Conservation (phyloP, 2,797 vertebrate species). For the Pangasius macronema region DNA sequence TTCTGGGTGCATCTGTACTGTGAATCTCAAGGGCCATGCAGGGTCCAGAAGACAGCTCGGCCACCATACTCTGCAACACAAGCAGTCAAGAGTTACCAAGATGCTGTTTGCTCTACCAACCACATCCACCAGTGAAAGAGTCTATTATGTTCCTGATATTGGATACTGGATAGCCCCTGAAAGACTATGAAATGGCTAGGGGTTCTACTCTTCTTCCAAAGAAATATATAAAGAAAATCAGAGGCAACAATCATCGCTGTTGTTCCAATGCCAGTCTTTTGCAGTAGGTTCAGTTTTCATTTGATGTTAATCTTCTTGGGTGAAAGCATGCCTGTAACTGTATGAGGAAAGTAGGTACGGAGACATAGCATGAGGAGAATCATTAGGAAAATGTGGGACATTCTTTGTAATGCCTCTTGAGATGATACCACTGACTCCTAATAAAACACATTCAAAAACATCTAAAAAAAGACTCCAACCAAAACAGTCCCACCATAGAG, state of each 20-base stretch:
- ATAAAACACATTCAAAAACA: not conserved
- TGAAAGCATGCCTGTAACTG: constrained; percentile 27
- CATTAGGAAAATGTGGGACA: not conserved
- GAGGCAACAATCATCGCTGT: constrained; percentile 54
- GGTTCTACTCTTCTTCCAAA: constrained; percentile 51
- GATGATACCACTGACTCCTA: not conserved
- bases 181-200: constrained; percentile 43
- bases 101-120: constrained; percentile 26
- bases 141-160: constrained; percentile 55
- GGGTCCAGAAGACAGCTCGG: constrained; percentile 88
- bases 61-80: constrained; percentile 83
- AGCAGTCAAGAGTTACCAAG: constrained; percentile 48
- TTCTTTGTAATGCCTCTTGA: not conserved
- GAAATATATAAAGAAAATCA: constrained; percentile 54
- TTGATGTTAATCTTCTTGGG: constrained; percentile 46
- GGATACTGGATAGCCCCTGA: constrained; percentile 52
- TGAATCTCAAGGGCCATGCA: constrained; percentile 89
- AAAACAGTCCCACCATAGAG: not conserved
- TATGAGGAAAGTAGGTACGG: not conserved
- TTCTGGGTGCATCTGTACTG: constrained; percentile 72
- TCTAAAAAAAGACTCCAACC: not conserved
- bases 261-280: constrained; percentile 40
- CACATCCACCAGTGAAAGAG: constrained; percentile 52
- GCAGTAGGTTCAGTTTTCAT: constrained; percentile 42
- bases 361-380: not conserved